These are phyloP conservation scores for Natrix natrix DNA, from an alignment of 2,797 vertebrate genomes.

Conservation along the genomic window DNA sequence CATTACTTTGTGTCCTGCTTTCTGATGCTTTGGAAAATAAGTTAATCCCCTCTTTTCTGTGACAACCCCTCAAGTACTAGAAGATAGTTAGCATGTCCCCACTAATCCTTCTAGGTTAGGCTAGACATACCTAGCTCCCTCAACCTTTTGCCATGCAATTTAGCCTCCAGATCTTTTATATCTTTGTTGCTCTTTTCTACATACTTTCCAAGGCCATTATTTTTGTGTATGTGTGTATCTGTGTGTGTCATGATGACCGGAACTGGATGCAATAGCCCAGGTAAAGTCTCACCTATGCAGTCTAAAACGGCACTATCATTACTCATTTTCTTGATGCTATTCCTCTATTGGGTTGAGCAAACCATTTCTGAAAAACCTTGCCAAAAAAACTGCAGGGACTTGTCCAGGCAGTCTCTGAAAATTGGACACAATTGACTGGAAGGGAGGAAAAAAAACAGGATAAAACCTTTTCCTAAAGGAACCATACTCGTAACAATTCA, in stretches of 20 bases:
- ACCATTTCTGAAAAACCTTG: not conserved
- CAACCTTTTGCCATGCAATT: not conserved
- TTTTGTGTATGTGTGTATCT: no score
- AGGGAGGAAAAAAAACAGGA: not conserved
- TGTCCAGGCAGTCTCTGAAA: not conserved
- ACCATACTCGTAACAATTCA: not conserved
- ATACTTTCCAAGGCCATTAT: not conserved
- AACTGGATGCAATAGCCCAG: not conserved
- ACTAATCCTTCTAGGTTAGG: not conserved
- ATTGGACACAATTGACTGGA: not conserved
- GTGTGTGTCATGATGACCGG: not conserved
- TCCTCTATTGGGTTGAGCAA: not conserved
- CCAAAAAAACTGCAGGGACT: not conserved
- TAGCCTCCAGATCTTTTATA: not conserved
- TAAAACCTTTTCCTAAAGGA: not conserved
- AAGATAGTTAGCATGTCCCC: not conserved
- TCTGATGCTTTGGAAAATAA: not conserved
- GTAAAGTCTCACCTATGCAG: not conserved
- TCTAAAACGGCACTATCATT: not conserved
- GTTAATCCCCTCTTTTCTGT: not conserved
- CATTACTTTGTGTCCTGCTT: not conserved
- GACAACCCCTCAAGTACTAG: not conserved
- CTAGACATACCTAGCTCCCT: not conserved
- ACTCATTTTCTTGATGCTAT: not conserved
- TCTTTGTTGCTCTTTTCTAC: not conserved